Percentiles rank a stretch among this genome's conserved stretches.
phyloP scores from a whole-genome alignment of 2,797 vertebrate species.

The Cheracebus regulus region DNA sequence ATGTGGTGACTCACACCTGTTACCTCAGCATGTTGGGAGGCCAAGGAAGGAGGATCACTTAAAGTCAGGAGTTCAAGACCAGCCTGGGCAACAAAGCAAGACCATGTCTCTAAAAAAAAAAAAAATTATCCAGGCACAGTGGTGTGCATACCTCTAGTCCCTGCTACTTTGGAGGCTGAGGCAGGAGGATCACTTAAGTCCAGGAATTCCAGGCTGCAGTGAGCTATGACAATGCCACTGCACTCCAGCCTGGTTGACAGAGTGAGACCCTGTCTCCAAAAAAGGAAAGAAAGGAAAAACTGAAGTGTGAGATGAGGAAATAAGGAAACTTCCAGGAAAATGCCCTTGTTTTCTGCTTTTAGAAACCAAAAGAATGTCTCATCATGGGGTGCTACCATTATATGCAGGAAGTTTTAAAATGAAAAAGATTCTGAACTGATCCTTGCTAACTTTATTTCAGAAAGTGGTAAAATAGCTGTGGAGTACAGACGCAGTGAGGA shows the following conservation, averaged over 20 bases:
- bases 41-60: background rate
- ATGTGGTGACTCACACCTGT: background rate
- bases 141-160: background rate
- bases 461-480: constrained; percentile 85
- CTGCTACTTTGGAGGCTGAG: background rate
- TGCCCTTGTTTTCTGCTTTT: background rate
- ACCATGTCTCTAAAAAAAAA: too few species aligned
- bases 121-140: background rate
- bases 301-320: background rate
- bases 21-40: background rate
- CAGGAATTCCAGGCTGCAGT: background rate
- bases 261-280: background rate
- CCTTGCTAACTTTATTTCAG: constrained; percentile 74
- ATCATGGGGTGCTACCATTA: background rate
- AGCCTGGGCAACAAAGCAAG: background rate
- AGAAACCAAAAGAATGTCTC: background rate
- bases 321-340: background rate
- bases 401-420: background rate
- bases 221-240: background rate
- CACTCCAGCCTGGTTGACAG: background rate
- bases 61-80: background rate
- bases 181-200: background rate
- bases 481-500: constrained; percentile 80
- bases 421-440: background rate
- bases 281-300: background rate